Evolutionary conservation across 2,797 vertebrate species (phyloP).

Genomic region (Acrossocheilus fasciatus): DNA sequence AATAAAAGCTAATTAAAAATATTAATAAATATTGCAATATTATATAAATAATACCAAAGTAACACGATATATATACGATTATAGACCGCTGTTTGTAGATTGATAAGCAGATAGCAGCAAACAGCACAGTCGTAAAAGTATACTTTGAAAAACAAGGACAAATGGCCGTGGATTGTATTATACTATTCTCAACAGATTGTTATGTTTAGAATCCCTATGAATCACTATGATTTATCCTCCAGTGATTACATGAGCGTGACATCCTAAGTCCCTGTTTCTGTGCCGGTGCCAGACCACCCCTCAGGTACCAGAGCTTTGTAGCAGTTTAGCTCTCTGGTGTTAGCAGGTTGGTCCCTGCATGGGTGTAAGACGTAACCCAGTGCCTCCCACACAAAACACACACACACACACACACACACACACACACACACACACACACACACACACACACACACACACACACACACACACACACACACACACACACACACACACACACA

Average conservation of each 20-base stretch:
- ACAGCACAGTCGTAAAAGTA: neutral
- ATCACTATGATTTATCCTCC: conserved; percentile 20
- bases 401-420: no score
- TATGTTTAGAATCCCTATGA: conserved; percentile 17
- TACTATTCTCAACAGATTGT: conserved; percentile 27
- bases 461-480: no score
- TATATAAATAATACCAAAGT: neutral
- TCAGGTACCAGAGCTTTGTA: conserved; percentile 47
- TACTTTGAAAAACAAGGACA: neutral
- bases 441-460: no score
- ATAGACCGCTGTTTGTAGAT: neutral
- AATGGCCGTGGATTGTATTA: neutral
- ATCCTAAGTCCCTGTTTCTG: conserved; percentile 39
- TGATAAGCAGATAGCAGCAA: neutral
- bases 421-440: no score
- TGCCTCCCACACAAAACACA: conserved; percentile 11
- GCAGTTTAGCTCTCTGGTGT: conserved; percentile 34
- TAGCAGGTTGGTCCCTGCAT: conserved; percentile 35
- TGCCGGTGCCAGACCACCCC: conserved; percentile 43
- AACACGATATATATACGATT: neutral
- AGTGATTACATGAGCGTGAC: conserved; percentile 33
- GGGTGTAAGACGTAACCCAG: conserved; percentile 37
- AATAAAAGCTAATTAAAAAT: neutral
- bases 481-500: no score
- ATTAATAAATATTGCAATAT: neutral